Evolutionary conservation across 2,113 vertebrate genomes (phyloP).

Genomic region (Xenopus laevis): DNA sequence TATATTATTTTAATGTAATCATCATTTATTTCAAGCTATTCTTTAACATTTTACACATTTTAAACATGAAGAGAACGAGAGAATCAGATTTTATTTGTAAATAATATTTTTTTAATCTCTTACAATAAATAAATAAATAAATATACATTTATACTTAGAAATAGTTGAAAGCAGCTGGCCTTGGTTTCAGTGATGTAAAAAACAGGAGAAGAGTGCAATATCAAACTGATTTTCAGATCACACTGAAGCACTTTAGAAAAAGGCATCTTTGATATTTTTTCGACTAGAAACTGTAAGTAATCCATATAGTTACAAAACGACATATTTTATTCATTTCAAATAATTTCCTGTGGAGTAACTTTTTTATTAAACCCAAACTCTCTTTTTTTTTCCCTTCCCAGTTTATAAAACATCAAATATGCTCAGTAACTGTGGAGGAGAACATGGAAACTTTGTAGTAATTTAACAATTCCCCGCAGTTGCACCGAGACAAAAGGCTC

Average conservation of each 20-base stretch:
- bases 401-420: conserved; percentile 37
- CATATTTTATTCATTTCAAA: conserved; percentile 36
- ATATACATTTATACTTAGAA: no score
- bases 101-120: no score
- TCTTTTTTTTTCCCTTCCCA: conserved; percentile 9
- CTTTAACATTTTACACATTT: no score
- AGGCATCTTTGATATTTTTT: conserved; percentile 22
- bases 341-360: conserved; percentile 31
- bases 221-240: conserved; percentile 17
- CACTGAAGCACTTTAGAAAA: conserved; percentile 31
- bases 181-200: conserved; percentile 15
- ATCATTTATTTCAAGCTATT: no score
- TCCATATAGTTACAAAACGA: conserved; percentile 23
- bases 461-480: not conserved
- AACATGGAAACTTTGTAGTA: conserved; percentile 8
- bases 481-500: conserved; percentile 17
- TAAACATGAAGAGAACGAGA: no score
- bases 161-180: conserved; percentile 1
- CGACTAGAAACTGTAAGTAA: conserved; percentile 27
- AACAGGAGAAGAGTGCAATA: conserved; percentile 9
- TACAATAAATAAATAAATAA: no score
- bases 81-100: no score
- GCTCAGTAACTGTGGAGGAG: conserved; percentile 15
- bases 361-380: conserved; percentile 32
- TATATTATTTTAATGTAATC: no score